These are phyloP conservation scores for Mionectes macconnelli DNA, from an alignment of 2,113 vertebrate genomes.

Conservation along the genomic window DNA sequence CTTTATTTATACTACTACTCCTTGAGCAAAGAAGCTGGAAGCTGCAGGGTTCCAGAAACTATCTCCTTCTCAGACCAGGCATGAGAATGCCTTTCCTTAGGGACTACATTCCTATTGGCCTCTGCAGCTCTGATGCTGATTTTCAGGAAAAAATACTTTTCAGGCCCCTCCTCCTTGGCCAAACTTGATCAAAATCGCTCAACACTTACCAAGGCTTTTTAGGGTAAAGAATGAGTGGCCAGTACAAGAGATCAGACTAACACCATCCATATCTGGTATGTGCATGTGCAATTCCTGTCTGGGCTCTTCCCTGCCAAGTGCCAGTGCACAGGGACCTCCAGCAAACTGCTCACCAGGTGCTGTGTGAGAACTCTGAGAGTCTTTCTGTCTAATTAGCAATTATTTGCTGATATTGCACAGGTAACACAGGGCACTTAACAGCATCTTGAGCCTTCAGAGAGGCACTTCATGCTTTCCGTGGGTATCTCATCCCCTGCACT, in stretches of 20 bases:
- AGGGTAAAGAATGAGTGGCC: background rate
- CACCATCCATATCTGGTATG: background rate
- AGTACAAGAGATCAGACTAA: background rate
- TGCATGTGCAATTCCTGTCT: background rate
- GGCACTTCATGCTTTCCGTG: background rate
- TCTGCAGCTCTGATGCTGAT: background rate
- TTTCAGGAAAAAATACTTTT: background rate
- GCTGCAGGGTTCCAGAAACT: background rate
- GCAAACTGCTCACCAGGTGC: background rate
- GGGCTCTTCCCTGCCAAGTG: background rate
- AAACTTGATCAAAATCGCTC: background rate
- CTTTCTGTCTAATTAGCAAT: background rate
- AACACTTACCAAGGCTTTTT: background rate
- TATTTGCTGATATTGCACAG: background rate
- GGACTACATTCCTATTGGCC: background rate
- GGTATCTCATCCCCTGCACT: background rate
- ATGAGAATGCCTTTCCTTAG: background rate
- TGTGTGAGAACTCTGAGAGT: background rate
- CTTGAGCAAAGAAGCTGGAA: background rate
- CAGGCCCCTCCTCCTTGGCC: background rate
- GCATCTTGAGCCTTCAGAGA: background rate
- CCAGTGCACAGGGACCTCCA: background rate
- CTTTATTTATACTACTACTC: background rate
- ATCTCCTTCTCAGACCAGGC: background rate
- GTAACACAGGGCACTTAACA: background rate